Base-by-base conservation (phyloP, 2,888 invertebrate species). In the Agrilus biguttatus region DNA sequence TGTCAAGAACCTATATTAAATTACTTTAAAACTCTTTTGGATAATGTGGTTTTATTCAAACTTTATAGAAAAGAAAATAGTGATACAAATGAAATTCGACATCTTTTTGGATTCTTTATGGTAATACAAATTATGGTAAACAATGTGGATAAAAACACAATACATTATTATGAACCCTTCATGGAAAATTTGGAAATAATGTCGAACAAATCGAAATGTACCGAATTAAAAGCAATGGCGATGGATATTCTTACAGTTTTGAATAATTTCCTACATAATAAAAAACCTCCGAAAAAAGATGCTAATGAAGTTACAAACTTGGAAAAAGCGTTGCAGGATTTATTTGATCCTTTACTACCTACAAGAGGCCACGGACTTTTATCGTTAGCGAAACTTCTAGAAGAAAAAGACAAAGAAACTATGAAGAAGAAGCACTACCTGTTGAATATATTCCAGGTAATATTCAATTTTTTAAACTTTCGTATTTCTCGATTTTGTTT, bases 291-390 rank as follows among this genome's bases (percentile, higher is more conserved):
- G 47, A 61, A 52, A 50, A 59, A 64, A 43, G 49, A 54, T 43
- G 17, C 52, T 62, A 12, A 64, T 23, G 49, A 49, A 17, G 55
- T 60, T 46, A 66, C 71, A 40, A 65, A 70, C 36, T 77, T 75
- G 55, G 73, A 75, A 45, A 70, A 72, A 53, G 84, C 83, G 1
- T 58, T 87, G 42, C 63, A 72, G 40, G 78, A 86, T 61, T 67
- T 81, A 14, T 75, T 74, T 55, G 82, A 86, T 67, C 72, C 77
- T 21, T 59, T 84, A 44, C 61, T 90, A 38, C 89, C 89, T n/a
- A 77, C 83, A 0, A 73, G 81, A 59, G 89, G 83, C 10, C 89
- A 90, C 65, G 90, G 82, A 7, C 67, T 90, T 33, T 76, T 88
- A 51, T 67, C 74, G 39, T 62, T 91, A 13, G 76, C 77, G 13